These are phyloP conservation scores for Bucorvus abyssinicus DNA, from an alignment of 2,797 vertebrate genomes.

Conservation along the genomic window DNA sequence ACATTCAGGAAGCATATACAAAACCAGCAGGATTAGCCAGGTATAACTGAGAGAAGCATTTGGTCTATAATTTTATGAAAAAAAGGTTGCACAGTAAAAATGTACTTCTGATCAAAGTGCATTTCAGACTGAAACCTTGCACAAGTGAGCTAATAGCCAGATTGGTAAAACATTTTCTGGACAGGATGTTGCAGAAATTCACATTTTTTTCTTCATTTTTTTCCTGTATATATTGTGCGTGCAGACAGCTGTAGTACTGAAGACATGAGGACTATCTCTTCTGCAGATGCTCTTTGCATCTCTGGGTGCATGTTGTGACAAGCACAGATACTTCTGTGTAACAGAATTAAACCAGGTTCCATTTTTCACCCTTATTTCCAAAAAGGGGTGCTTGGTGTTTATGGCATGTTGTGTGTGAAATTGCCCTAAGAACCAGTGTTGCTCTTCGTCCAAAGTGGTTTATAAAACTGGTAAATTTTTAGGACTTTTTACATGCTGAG, in stretches of 20 bases:
- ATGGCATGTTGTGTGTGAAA: background rate
- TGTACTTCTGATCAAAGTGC: background rate
- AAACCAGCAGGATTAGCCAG: background rate
- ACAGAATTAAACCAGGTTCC: background rate
- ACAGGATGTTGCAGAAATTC: background rate
- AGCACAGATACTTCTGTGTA: background rate
- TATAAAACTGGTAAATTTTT: background rate
- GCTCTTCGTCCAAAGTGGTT: background rate
- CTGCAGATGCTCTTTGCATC: background rate
- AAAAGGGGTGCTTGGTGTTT: background rate
- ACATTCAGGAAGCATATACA: background rate
- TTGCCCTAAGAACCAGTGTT: background rate
- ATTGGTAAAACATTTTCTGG: background rate
- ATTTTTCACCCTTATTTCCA: background rate
- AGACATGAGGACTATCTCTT: background rate
- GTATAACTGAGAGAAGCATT: background rate
- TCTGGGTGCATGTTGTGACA: background rate
- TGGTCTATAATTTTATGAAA: background rate
- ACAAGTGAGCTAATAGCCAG: background rate
- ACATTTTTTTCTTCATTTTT: background rate
- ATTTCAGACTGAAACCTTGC: background rate
- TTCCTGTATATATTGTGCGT: background rate
- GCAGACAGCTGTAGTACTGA: background rate
- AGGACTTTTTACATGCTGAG: background rate
- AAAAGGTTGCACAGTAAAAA: background rate